Conservation (phyloP, 2,888 invertebrate genomes). For the Dynastes hyllus region DNA sequence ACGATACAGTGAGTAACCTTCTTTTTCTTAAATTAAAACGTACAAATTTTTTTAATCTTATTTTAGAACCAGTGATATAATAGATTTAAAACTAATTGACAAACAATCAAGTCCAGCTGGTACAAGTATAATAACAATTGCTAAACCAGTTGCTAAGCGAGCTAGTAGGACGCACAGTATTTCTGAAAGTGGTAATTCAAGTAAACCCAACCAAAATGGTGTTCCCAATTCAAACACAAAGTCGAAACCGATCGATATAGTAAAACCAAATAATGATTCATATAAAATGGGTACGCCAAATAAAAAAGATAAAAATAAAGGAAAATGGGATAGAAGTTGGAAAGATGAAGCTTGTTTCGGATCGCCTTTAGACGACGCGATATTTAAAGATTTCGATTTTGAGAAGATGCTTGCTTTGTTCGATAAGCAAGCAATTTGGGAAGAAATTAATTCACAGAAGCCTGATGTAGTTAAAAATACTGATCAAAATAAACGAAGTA, state of each 20-base stretch:
- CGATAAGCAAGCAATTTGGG: slow-evolving; percentile 88
- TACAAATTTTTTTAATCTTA: slow-evolving; percentile 15
- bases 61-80: slow-evolving; percentile 82
- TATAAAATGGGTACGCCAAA: slow-evolving; percentile 68
- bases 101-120: slow-evolving; percentile 71
- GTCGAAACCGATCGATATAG: slow-evolving; percentile 69
- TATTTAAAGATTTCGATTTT: slow-evolving; percentile 91
- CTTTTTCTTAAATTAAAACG: not conserved
- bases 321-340: slow-evolving; percentile 71
- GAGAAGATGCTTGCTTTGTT: slow-evolving; percentile 94
- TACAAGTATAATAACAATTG: slow-evolving; percentile 73
- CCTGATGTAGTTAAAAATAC: slow-evolving; percentile 76
- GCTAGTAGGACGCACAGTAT: slow-evolving; percentile 71
- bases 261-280: slow-evolving; percentile 49
- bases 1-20: slow-evolving; percentile 67
- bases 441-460: slow-evolving; percentile 78
- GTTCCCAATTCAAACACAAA: slow-evolving; percentile 66
- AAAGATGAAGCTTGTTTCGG: slow-evolving; percentile 88
- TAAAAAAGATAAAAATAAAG: slow-evolving; percentile 73
- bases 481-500: slow-evolving; percentile 66
- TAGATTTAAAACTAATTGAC: slow-evolving; percentile 84
- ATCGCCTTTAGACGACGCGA: slow-evolving; percentile 78
- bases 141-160: slow-evolving; percentile 74
- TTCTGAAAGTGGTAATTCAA: slow-evolving; percentile 67
- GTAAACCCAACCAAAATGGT: slow-evolving; percentile 67